phyloP scores from a whole-genome alignment of 2,888 invertebrate genomes.

The Leptopterna dolabrata region DNA sequence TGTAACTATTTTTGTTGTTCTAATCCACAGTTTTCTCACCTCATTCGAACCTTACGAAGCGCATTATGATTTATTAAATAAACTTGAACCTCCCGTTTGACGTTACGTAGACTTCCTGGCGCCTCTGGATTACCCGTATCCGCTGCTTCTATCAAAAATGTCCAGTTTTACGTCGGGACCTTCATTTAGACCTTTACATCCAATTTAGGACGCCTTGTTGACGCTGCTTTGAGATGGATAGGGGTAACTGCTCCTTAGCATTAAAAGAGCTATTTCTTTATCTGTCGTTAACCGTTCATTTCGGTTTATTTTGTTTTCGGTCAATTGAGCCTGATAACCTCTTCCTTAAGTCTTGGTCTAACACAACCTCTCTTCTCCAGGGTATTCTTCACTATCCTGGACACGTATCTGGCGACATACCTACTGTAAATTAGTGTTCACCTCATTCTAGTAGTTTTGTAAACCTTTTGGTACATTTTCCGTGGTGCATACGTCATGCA shows the following conservation, averaged over 20 bases:
- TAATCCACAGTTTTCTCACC: too few species aligned
- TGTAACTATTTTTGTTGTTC: too few species aligned
- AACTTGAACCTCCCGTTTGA: not conserved
- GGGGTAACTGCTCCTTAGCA: not conserved
- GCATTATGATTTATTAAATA: not conserved
- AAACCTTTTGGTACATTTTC: too few species aligned
- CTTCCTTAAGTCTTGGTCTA: not conserved
- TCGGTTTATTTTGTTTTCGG: not conserved
- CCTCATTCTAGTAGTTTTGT: too few species aligned
- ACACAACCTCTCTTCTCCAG: too few species aligned
- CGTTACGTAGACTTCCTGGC: conserved; percentile 16
- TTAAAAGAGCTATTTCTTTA: not conserved
- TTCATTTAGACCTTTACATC: not conserved
- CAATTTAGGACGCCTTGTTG: not conserved
- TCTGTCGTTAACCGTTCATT: not conserved
- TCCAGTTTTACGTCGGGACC: conserved; percentile 11
- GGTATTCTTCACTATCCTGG: too few species aligned
- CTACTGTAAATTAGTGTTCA: too few species aligned
- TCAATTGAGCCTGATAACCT: not conserved
- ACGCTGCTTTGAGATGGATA: not conserved
- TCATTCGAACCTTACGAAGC: too few species aligned
- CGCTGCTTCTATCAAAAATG: conserved; percentile 15
- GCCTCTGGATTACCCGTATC: conserved; percentile 40
- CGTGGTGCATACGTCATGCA: too few species aligned
- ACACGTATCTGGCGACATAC: too few species aligned